These are phyloP conservation scores for Parazoanthus darwini DNA, from an alignment of 92 coral and sea anemone species.

Conservation along the genomic window DNA sequence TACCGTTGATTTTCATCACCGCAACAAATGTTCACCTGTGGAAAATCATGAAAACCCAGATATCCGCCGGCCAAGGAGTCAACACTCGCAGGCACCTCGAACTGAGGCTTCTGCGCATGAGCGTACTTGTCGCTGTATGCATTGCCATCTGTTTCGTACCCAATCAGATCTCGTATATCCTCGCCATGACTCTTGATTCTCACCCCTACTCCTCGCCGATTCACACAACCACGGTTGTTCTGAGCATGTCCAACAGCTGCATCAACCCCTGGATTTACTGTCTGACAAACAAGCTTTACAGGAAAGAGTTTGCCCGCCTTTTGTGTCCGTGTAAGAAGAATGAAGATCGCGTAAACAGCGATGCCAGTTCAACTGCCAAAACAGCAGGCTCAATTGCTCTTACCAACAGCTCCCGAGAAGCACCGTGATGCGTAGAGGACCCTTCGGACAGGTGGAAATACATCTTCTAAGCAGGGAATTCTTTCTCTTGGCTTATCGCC, in stretches of 20 bases:
- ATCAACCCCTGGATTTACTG: slow-evolving; percentile 34
- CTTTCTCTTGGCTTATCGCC: no score
- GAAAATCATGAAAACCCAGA: slow-evolving; percentile 18
- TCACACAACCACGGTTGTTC: slow-evolving; percentile 26
- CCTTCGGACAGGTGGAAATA: no score
- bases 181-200: slow-evolving; percentile 38
- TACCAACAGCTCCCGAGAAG: no score
- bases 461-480: no score
- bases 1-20: slow-evolving; percentile 21
- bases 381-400: no score
- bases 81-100: slow-evolving; percentile 36
- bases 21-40: slow-evolving; percentile 2
- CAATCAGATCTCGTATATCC: slow-evolving; percentile 34
- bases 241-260: slow-evolving; percentile 36
- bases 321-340: slow-evolving; percentile 5
- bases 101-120: slow-evolving; percentile 32
- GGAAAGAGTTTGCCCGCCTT: slow-evolving; percentile 21
- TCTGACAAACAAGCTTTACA: slow-evolving; percentile 31
- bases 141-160: slow-evolving; percentile 27
- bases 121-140: slow-evolving; percentile 2
- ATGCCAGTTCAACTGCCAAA: not conserved
- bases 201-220: slow-evolving; percentile 34
- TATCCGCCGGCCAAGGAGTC: not conserved
- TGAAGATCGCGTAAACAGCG: not conserved
- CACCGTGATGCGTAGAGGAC: no score